Base-by-base conservation (phyloP, 64 coral and sea anemone genomes). In the Exaiptasia diaphana region DNA sequence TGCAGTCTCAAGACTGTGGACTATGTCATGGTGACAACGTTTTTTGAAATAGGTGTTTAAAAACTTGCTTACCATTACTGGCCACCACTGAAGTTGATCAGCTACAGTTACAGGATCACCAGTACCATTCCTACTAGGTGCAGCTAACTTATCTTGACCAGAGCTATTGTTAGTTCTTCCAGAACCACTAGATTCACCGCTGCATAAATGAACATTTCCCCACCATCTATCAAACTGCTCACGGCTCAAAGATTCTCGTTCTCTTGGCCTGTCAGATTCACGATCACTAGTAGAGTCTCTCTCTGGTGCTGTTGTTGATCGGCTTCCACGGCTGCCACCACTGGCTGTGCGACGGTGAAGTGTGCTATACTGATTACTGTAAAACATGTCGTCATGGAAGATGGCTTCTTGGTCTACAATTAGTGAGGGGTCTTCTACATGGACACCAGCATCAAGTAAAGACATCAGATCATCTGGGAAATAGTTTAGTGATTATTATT, bases 361-460 rank as follows among this genome's bases (percentile, higher is more conserved):
- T 42, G 55, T 56, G 22, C 84, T 75, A 68, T 87, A 85, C 27
- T 76, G 78, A 31, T 85, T 64, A 27, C 88, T 97, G 33, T 97
- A 97, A 67, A 97, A 92, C 94, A 97, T 97, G 38, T 97, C 94
- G 42, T 97, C 94, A 33, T 89, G 82, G 76, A 97, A 97, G 67
- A 97, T 97, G 5, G 89, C 94, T 36, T 97, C 94, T 36, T 89
- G 89, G 62, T 97, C 94, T 5, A 91, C 80, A 5, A 97, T 88
- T 60, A 92, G 90, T 4, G 94, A 80, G 34, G 94, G 84, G 33
- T 97, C 94, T 65, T 97, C 94, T 1, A 91, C 89, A 35, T 97
- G 94, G 3, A 92, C 89, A 63, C 94, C 94, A 41, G 83, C 89
- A 87, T 97, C 94, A 24, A 97, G 62, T 58, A 97, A 27, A 4